Evolutionary conservation across 2,888 invertebrate species (phyloP).

Genomic region (Torymus texanus): DNA sequence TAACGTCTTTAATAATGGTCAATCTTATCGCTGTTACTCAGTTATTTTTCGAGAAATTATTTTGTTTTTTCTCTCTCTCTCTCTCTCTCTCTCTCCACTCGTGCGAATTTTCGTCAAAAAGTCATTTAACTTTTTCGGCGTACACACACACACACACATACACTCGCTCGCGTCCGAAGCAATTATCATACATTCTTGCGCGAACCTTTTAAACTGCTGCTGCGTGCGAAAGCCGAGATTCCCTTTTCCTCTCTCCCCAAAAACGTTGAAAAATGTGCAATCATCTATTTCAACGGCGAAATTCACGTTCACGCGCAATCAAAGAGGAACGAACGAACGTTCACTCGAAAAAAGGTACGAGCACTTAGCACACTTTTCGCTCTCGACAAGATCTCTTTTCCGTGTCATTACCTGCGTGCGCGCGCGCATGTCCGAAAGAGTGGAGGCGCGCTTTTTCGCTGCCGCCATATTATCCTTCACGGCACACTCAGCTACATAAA

Average conservation of each 20-base stretch:
- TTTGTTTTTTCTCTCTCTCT: neutral
- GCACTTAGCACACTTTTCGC: slow-evolving; percentile 35
- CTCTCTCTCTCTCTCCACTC: neutral
- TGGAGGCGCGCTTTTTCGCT: neutral
- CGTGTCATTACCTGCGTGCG: slow-evolving; percentile 18
- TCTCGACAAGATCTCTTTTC: slow-evolving; percentile 22
- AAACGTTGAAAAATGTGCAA: neutral
- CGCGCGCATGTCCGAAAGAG: neutral
- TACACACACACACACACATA: neutral
- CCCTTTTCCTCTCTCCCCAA: neutral
- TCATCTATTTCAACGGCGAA: slow-evolving; percentile 18
- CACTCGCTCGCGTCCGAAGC: neutral
- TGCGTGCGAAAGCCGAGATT: neutral
- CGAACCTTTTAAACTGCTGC: neutral
- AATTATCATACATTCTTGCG: slow-evolving; percentile 13
- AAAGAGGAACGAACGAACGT: neutral
- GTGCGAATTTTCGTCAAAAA: slow-evolving; percentile 2
- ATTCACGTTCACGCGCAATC: neutral
- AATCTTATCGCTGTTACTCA: neutral
- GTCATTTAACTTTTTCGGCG: neutral
- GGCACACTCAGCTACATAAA: slow-evolving; percentile 2
- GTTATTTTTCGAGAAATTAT: slow-evolving; percentile 4
- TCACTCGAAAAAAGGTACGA: too few relatives aligned
- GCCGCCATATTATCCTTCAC: slow-evolving; percentile 37
- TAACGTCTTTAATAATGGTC: slow-evolving; percentile 3